These are phyloP conservation scores for Aleiodes alternator DNA, from an alignment of 2,888 invertebrate species.

Conservation along the genomic window DNA sequence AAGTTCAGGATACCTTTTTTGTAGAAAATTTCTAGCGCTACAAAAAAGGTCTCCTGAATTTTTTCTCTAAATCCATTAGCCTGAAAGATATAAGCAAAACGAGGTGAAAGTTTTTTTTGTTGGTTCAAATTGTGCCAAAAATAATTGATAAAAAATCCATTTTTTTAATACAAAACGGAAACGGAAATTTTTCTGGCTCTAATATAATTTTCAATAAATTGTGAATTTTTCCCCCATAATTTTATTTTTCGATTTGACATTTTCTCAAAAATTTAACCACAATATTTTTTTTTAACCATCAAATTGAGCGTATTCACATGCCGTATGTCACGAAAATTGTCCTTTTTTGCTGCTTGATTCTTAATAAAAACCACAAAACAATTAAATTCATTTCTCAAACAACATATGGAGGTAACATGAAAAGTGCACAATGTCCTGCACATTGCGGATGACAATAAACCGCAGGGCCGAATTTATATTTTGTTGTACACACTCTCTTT, in stretches of 20 bases:
- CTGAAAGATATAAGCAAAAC: too few species aligned
- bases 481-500: neutral
- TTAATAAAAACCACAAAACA: conserved; percentile 16
- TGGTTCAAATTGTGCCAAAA: too few species aligned
- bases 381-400: conserved; percentile 4
- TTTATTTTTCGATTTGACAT: neutral
- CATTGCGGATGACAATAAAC: conserved; percentile 3
- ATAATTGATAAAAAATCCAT: too few species aligned
- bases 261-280: conserved; percentile 5
- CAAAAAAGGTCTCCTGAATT: too few species aligned
- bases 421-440: neutral
- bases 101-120: too few species aligned
- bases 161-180: too few species aligned
- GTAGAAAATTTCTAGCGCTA: too few species aligned
- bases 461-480: conserved; percentile 5
- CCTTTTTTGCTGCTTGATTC: neutral
- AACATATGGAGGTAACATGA: conserved; percentile 5
- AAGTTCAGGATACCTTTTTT: too few species aligned
- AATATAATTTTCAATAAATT: neutral
- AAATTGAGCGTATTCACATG: neutral
- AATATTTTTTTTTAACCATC: neutral
- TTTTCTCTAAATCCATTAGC: too few species aligned
- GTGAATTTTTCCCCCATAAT: too few species aligned
- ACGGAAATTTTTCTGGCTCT: too few species aligned
- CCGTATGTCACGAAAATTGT: conserved; percentile 11